Base-by-base conservation (phyloP, 2,113 vertebrate species). In the Haemorhous mexicanus region DNA sequence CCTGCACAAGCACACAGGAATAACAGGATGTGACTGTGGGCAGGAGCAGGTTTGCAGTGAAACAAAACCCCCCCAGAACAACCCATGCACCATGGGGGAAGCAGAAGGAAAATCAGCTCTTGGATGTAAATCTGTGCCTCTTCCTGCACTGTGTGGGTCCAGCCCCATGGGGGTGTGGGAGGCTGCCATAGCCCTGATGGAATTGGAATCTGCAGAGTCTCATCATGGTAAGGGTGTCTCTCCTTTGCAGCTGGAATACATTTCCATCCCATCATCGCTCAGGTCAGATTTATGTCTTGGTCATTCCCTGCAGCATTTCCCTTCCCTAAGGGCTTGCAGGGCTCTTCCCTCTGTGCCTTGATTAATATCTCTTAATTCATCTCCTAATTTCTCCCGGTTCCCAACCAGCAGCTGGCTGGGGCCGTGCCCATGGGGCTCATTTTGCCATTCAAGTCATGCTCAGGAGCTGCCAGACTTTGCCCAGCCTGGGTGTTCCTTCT, bases 131-230 rank as follows among this genome's bases (percentile, higher is more conserved):
- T 37, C 43, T 26, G 7, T 67, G 53, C 28, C 33, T 66, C 14
- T 22, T 82, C 39, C 62, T 79, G 78, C 39, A 11, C 27, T 1
- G 0, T 30, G 16, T 63, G 74, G 24, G 39, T 75, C 47, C 56
- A 50, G 43, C 52, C 35, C 50, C 33, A 1, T 0, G 2, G 46
- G 16, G 41, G 56, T 46, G 32, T 4, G 1, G 32, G 59, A 16
- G 82, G 9, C 61, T 2, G 3, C 67, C 24, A 7, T 0, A 0
- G 52, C 76, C 44, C 35, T 12, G 2, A 70, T 11, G 30, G 47
- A 23, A 30, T 11, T 30, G 27, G 39, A 3, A 1, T 46, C 82
- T 79, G 53, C 32, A 50, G 53, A 8, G 3, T 49, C 23, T 88
- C 37, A 32, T 84, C 5, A 0, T 62, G 56, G 13, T 27, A 16